Conservation (phyloP, 2,797 vertebrate species). For the Urophycis tenuis region DNA sequence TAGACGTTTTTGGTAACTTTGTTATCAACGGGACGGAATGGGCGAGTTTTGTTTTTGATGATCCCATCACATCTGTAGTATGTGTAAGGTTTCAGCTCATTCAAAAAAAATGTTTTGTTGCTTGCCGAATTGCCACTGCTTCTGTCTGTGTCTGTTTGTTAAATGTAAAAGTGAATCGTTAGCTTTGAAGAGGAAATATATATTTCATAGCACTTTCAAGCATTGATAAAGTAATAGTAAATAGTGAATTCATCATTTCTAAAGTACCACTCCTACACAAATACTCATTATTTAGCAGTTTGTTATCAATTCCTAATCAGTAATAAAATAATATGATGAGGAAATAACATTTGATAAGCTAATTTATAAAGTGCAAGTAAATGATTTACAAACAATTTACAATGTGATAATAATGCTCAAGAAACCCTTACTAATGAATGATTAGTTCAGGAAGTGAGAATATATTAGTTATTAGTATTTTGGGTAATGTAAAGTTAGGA, state of each 20-base stretch:
- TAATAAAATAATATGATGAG: too few relatives aligned
- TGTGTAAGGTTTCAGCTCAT: constrained; percentile 38
- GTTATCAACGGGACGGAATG: background rate
- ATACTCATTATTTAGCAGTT: background rate
- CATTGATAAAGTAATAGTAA: background rate
- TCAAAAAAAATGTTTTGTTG: background rate
- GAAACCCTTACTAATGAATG: background rate
- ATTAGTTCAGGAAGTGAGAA: background rate
- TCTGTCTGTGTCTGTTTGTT: background rate
- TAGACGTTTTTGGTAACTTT: rapidly evolving
- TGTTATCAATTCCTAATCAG: too few relatives aligned
- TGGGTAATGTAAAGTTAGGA: background rate
- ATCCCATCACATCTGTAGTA: constrained; percentile 28
- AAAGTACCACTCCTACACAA: background rate
- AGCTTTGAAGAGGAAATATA: background rate
- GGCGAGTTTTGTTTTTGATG: constrained; percentile 5
- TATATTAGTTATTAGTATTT: background rate
- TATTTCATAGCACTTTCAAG: background rate
- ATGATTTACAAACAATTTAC: background rate
- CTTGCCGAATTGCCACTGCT: background rate
- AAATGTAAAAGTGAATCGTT: background rate
- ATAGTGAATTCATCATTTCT: background rate
- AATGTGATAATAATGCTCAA: background rate
- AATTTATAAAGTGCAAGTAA: background rate
- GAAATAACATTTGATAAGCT: too few relatives aligned